These are phyloP conservation scores for Peromyscus eremicus DNA, from an alignment of 2,797 vertebrate species.

Conservation along the genomic window DNA sequence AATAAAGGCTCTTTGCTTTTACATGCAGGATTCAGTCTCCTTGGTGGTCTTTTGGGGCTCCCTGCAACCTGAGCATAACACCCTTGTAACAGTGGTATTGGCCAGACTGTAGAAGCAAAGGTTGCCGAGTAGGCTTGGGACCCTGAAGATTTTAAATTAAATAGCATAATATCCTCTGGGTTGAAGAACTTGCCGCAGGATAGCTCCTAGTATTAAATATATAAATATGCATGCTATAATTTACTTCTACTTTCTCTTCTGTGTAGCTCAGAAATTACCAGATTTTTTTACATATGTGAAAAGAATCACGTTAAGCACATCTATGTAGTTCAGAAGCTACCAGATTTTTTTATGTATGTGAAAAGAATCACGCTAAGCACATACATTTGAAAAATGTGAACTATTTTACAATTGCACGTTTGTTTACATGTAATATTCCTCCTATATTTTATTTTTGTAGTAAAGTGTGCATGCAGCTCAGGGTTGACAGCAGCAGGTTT, in stretches of 20 bases:
- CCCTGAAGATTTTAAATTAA: background rate
- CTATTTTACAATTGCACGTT: background rate
- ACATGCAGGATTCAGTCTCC: no score
- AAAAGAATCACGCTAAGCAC: background rate
- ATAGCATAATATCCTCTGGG: background rate
- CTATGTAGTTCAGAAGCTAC: background rate
- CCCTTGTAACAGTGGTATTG: background rate
- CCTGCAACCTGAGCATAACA: no score
- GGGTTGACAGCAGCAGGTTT: background rate
- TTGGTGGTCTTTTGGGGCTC: no score
- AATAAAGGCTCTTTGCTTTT: no score
- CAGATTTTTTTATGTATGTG: background rate
- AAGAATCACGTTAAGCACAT: background rate
- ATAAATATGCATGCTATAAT: background rate
- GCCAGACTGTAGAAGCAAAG: background rate
- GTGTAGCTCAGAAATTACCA: background rate
- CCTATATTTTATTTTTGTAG: background rate
- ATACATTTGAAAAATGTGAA: background rate
- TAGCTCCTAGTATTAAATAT: background rate
- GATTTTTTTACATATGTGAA: background rate
- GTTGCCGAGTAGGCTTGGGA: background rate
- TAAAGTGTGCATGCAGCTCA: background rate
- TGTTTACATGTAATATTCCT: background rate
- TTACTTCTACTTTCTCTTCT: background rate
- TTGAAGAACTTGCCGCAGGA: background rate